Evolutionary conservation across 2,888 invertebrate species (phyloP), one percentile per base, ranked within the genome.

Genomic region (Tinea trinotella): DNA sequence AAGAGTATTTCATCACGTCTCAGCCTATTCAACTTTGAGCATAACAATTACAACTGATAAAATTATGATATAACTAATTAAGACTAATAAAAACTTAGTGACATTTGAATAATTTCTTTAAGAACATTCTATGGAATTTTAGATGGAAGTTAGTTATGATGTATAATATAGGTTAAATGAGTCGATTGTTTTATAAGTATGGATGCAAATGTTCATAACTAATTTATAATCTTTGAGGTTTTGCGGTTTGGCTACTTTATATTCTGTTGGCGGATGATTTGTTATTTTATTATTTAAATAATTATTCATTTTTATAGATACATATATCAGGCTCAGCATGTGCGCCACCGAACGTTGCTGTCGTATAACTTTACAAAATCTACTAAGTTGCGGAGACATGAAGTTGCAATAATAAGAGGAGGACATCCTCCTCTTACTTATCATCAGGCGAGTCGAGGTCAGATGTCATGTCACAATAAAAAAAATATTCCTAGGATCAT

Each of bases 11-110:
- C 40, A 13, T 40, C 40, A 40, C 40, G 40, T 15, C 6, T 40
- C 40, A 40, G 6, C 13, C 40, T 40, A 40, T 40, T 40, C 40
- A 40, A 40, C 40, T 40, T 40, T 7, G 40, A 40, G 6, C 40
- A 40, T 13, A 40, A 40, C 40, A 40, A 40, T 40, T 40, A 40
- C 13, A 13, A 13, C 7, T 13, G 40, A 40, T 40, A 40, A 40
- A 40, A 15, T 40, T 40, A 40, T 40, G n/a, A 40, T 40, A 40
- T 15, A 40, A 40, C 40, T 30, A 40, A 40, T 40, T 40, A 15
- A 40, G 15, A 1, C 40, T 15, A 40, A 40, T 40, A 40, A 40
- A 40, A 40, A 40, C 3, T 40, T 40, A 15, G 13, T 40, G 13
- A 15, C 13, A 40, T 40, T 40, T 40, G 40, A 40, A n/a, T 40